These are phyloP conservation scores for Mizuhopecten yessoensis DNA, from an alignment of 1,140 invertebrate species.

Conservation along the genomic window DNA sequence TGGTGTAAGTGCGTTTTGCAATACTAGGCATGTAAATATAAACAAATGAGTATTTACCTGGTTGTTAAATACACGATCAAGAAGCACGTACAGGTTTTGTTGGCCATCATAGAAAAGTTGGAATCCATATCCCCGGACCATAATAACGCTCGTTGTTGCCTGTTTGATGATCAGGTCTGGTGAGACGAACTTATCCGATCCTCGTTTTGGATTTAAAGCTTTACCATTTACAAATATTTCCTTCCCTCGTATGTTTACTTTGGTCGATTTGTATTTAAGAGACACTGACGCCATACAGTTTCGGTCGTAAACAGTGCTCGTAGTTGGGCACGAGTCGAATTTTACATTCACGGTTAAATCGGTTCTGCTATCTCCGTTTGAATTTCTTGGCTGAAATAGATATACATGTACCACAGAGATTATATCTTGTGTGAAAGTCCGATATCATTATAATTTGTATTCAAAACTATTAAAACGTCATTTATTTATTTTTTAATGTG, in stretches of 20 bases:
- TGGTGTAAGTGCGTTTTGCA: too few relatives aligned
- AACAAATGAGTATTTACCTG: slow-evolving; percentile 66
- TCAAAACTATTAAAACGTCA: too few relatives aligned
- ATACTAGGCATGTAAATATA: too few relatives aligned
- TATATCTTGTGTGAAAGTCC: too few relatives aligned
- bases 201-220: slow-evolving; percentile 43
- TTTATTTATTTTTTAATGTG: too few relatives aligned
- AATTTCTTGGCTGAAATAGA: not conserved
- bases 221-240: slow-evolving; percentile 45
- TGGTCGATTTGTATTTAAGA: slow-evolving; percentile 46
- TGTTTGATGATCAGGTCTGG: slow-evolving; percentile 60
- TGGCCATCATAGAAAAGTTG: slow-evolving; percentile 58
- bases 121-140: slow-evolving; percentile 64
- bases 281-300: slow-evolving; percentile 44
- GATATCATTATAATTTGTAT: too few relatives aligned
- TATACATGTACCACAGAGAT: too few relatives aligned
- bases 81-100: slow-evolving; percentile 53
- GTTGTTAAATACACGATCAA: slow-evolving; percentile 64
- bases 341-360: slow-evolving; percentile 40
- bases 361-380: not conserved
- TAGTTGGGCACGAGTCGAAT: slow-evolving; percentile 8
- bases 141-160: slow-evolving; percentile 53
- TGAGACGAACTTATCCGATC: slow-evolving; percentile 43
- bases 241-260: slow-evolving; percentile 43
- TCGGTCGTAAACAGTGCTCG: not conserved